Base-by-base conservation (phyloP, 1,140 invertebrate species). In the Mizuhopecten yessoensis region DNA sequence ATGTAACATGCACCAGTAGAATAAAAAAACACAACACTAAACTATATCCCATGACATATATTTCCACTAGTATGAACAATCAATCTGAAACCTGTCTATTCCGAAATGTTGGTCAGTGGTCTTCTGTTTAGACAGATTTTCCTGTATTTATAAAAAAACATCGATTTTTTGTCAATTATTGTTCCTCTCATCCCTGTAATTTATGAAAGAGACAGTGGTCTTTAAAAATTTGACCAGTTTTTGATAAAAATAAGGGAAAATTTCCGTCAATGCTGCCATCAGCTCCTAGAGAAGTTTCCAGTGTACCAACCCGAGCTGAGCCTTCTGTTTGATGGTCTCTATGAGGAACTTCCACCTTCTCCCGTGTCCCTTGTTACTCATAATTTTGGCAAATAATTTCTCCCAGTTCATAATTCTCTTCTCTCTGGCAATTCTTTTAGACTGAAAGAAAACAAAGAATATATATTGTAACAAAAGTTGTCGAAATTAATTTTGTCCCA, bases 271-370 rank as follows among this genome's bases (percentile, higher is more conserved):
- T 34, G 36, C n/a, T n/a, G n/a, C n/a, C n/a, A n/a, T n/a, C n/a
- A n/a, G n/a, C n/a, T n/a, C n/a, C n/a, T n/a, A n/a, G n/a, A n/a
- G n/a, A n/a, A 39, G 5, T 13, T 13, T 39, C 36, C 36, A 39
- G 36, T 39, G 36, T 39, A 90, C 90, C 91, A 92, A 96, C 95
- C 96, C 96, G 87, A 96, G 92, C 91, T 96, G 95, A 36, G 96
- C 95, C 89, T 96, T 96, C 86, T 95, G 94, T 92, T 96, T 96
- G 88, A 97, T 96, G 36, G 94, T 94, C 88, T 96, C 94, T 49
- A 96, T 96, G n/a, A 95, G 93, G 91, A 96, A 97, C 89, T 96
- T 97, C 96, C 96, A 97, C 34, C 96, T 89, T 23, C 96, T 91
- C 0, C 96, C 96, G 93, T 96, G 96, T 75, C 96, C 95, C 94